Base-by-base conservation (phyloP, 2,888 invertebrate species). In the Neuroscelio doddi region DNA sequence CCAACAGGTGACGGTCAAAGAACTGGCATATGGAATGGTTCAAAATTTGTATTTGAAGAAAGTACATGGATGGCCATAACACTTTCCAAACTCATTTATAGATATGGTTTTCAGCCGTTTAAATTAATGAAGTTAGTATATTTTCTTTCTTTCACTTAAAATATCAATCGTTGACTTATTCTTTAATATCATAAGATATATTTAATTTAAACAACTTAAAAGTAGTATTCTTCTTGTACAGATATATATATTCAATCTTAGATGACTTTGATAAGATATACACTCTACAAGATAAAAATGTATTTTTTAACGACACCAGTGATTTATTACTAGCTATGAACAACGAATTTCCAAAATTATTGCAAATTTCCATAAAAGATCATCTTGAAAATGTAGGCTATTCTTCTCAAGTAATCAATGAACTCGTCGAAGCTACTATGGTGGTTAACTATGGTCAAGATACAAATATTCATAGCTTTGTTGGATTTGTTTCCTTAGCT, bases 361-460 rank as follows among this genome's bases (percentile, higher is more conserved):
- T 88, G 10, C 78, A 85, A 41, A 73, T 72, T 24, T 80, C 86
- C 1, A 78, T 85, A 24, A 72, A 73, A 34, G 76, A 83, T 34
- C 80, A 85, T 41, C 79, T 90, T 30, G 67, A 66, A 12, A 76
- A 83, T 27, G 71, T 83, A 16, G 86, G 87, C 0, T 86, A 87
- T 64, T 83, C 85, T 3, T 79, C 86, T 4, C 64, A 50, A 12
- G 80, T 90, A 16, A 87, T 90, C 26, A 75, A 87, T 45, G 90
- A 91, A 80, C 63, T 91, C 32, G 87, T 87, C 1, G 78, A 85
- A 65, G 86, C 87, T 0, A 86, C 87, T 7, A 77, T 87, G 46
- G 82, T 87, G 53, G 87, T 86, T 0, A 90, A 90, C 81, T 91
- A 90, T 75, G 90, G 90, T 3, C 90, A 91, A 78, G 85, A 85